phyloP scores from a whole-genome alignment of 2,888 invertebrate genomes.

The Frankliniella fusca region DNA sequence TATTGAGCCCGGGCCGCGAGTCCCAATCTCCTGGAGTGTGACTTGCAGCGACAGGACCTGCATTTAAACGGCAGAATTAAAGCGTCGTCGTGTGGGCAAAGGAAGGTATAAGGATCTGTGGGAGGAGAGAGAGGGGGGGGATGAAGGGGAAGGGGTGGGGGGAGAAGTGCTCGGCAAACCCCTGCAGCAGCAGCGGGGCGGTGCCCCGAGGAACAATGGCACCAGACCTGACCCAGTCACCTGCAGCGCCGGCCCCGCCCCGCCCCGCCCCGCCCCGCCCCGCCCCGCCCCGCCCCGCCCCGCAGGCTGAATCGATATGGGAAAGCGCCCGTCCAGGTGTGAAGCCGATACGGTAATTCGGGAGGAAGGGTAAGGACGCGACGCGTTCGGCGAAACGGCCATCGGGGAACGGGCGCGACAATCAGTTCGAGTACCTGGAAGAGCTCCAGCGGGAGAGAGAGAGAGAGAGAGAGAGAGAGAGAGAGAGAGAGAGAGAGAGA shows the following conservation, averaged over 20 bases:
- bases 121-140: background rate
- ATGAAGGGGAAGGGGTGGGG: background rate
- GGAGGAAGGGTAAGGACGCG: background rate
- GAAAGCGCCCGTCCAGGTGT: constrained; percentile 9
- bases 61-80: constrained; percentile 15
- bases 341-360: constrained; percentile 26
- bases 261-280: background rate
- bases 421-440: constrained; percentile 20
- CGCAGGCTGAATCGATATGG: background rate
- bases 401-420: constrained; percentile 7
- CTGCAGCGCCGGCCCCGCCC: background rate
- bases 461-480: no score
- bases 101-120: no score
- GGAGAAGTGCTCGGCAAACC: no score
- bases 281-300: background rate
- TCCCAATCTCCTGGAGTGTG: background rate
- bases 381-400: background rate
- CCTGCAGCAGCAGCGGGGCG: no score
- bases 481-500: no score
- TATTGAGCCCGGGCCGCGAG: constrained; percentile 1
- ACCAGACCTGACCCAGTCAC: background rate
- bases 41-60: background rate
- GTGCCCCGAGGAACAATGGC: no score
- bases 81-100: background rate
- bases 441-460: background rate